Conservation (phyloP, 1,140 invertebrate genomes). For the Cyrtorhinus lividipennis region DNA sequence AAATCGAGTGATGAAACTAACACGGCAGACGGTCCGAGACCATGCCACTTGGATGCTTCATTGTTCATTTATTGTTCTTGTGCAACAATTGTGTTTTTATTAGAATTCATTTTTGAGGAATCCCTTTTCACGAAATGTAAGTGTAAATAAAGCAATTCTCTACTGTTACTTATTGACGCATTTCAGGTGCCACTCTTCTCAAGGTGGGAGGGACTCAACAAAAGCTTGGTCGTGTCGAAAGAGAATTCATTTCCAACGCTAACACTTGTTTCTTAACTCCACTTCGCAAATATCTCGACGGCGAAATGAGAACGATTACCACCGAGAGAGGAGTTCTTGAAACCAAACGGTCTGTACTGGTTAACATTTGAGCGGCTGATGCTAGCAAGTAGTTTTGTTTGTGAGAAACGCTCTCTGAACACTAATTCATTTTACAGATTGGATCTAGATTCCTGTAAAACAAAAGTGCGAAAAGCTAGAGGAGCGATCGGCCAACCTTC, state of each 20-base stretch:
- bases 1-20: no score
- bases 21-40: no score
- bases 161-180: no score
- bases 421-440: slow-evolving; percentile 37
- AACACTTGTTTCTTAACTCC: slow-evolving; percentile 75
- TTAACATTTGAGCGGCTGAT: no score
- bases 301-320: slow-evolving; percentile 88
- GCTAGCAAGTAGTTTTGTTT: slow-evolving; percentile 10
- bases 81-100: no score
- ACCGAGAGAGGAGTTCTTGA: slow-evolving; percentile 60
- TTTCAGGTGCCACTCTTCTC: slow-evolving; percentile 61
- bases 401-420: not conserved
- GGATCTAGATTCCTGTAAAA: slow-evolving; percentile 87
- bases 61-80: no score
- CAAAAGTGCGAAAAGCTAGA: slow-evolving; percentile 70
- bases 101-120: no score
- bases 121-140: no score
- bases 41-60: no score
- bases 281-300: slow-evolving; percentile 79
- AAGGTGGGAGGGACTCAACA: slow-evolving; percentile 83
- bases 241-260: slow-evolving; percentile 71
- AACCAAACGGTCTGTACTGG: slow-evolving; percentile 56
- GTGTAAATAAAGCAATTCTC: no score
- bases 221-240: slow-evolving; percentile 71
- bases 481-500: slow-evolving; percentile 67